Base-by-base conservation (phyloP, 2,888 invertebrate genomes). In the Scelioninae gen. 2 region DNA sequence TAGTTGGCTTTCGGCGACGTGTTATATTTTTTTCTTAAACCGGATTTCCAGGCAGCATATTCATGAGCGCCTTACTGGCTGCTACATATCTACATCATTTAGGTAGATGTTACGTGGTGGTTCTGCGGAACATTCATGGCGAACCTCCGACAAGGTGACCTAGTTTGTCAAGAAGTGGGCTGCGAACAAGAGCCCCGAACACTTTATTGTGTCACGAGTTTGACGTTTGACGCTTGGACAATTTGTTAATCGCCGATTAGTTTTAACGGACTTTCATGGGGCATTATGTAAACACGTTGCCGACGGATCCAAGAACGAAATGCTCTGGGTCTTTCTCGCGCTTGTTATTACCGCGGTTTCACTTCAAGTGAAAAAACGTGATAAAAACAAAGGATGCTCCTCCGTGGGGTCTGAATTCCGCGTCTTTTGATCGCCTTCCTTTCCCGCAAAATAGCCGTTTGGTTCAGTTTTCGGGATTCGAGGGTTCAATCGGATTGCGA, bases 81-180 rank as follows among this genome's bases (percentile, higher is more conserved):
- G 72, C 28, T 45, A 58, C 41, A 67, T 55, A 60, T 72, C 65
- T 58, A 64, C 53, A 50, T 58, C 60, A 52, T 64, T 72, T 65
- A 61, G 55, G 72, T 73, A 33, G 71, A 64, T 71, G 58, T 63
- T 65, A 52, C 25, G 58, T 71, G 60, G 41, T 68, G 52, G 64
- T 76, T 81, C 53, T 82, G 80, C 80, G 78, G 80, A 82, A 81
- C 67, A 39, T 52, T 53, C 69, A 69, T 58, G 60, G 57, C 58
- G 46, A 65, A 73, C 73, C 81, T 79, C 78, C 75, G 80, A 77
- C 81, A 81, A 84, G 82, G 82, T 83, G 81, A 83, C 81, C 84
- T 77, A 83, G 80, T 82, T n/a, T 84, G 65, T 45, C 45, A 55
- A 61, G 69, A 78, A 78, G 76, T 80, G 77, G 78, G 74, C 76